These are phyloP conservation scores for Microctonus hyperodae DNA, from an alignment of 2,888 invertebrate genomes.

Conservation along the genomic window DNA sequence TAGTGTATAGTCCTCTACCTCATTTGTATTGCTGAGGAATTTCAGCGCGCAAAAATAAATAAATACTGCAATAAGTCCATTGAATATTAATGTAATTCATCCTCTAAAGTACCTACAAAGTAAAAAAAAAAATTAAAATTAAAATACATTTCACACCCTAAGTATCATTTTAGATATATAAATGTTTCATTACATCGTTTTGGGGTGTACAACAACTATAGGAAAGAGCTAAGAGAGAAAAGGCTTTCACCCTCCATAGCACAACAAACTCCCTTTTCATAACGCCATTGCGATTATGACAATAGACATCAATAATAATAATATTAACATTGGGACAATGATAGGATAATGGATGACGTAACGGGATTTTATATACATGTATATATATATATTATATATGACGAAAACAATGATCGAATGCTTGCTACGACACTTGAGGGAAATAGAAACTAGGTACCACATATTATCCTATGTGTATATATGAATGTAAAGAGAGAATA, in stretches of 20 bases:
- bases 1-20: not conserved
- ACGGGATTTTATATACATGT: constrained; percentile 37
- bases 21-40: not conserved
- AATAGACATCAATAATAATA: constrained; percentile 40
- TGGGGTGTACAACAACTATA: constrained; percentile 23
- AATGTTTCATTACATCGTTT: constrained; percentile 26
- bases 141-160: not conserved
- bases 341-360: constrained; percentile 44
- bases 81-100: not conserved
- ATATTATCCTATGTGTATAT: no score
- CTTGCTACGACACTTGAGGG: constrained; percentile 26
- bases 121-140: not conserved
- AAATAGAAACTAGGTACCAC: constrained; percentile 5
- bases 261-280: constrained; percentile 16
- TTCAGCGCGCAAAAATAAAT: not conserved
- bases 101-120: not conserved
- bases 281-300: constrained; percentile 36
- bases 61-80: not conserved
- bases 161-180: constrained; percentile 19
- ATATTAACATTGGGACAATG: constrained; percentile 39
- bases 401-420: constrained; percentile 43
- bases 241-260: constrained; percentile 9
- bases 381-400: constrained; percentile 28
- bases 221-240: constrained; percentile 5
- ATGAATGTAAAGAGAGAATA: not conserved